phyloP scores from a whole-genome alignment of 2,888 invertebrate genomes.

The Erebia ligea region DNA sequence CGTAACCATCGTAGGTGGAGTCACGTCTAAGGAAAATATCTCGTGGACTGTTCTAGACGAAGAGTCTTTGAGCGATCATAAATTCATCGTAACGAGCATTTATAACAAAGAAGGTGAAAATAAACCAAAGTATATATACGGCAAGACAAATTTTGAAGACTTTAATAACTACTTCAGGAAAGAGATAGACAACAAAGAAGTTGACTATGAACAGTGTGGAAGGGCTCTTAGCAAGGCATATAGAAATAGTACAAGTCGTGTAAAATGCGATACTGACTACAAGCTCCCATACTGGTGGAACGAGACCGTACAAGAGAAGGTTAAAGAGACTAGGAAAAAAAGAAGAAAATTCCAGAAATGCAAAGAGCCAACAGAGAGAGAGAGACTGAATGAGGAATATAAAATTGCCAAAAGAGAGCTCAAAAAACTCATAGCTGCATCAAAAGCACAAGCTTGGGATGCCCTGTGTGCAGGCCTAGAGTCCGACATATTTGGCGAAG shows the following conservation, averaged over 20 bases:
- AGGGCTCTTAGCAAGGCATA: background rate
- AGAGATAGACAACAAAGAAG: background rate
- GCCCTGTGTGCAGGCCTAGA: background rate
- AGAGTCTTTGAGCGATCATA: background rate
- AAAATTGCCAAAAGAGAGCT: background rate
- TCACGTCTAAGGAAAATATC: background rate
- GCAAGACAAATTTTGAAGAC: background rate
- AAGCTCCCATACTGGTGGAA: background rate
- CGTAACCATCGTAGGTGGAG: too few relatives aligned
- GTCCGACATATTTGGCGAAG: background rate
- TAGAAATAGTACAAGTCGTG: background rate
- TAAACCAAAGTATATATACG: background rate
- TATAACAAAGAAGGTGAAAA: background rate
- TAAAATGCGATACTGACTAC: background rate
- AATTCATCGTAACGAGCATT: background rate
- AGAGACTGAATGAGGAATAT: background rate
- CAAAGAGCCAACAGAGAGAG: background rate
- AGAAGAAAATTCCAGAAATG: background rate
- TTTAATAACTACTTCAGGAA: background rate
- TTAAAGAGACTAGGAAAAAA: background rate
- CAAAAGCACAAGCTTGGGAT: background rate
- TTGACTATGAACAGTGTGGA: background rate
- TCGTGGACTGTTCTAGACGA: background rate
- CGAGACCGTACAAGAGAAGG: background rate
- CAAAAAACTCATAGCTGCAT: background rate